Evolutionary conservation across 1,140 invertebrate genomes (phyloP).

Genomic region (Bombus cullumanus): DNA sequence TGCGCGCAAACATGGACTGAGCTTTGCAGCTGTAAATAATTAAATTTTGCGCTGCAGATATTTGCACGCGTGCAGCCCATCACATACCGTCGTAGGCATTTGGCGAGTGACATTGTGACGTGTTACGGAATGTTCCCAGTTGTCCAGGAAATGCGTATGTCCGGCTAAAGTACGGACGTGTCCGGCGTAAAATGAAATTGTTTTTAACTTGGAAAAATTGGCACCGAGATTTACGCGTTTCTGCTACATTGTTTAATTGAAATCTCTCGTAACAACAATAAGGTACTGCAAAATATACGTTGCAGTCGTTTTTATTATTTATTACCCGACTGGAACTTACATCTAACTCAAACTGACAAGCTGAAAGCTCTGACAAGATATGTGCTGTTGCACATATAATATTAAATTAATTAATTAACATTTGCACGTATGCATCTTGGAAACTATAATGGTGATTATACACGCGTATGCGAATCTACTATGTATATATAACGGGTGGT

Average conservation of each 20-base stretch:
- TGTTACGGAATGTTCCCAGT: neutral
- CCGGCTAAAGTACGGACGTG: neutral
- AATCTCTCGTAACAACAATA: neutral
- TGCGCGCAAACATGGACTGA: neutral
- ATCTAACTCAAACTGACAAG: too few species aligned
- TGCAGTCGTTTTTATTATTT: too few species aligned
- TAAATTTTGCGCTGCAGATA: neutral
- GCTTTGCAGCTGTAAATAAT: neutral
- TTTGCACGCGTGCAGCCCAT: neutral
- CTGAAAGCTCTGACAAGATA: too few species aligned
- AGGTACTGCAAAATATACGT: neutral
- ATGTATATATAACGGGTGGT: too few species aligned
- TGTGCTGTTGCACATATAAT: too few species aligned
- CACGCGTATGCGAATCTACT: too few species aligned
- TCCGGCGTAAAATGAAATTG: neutral
- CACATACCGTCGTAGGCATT: neutral
- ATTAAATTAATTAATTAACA: too few species aligned
- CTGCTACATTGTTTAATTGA: too few species aligned
- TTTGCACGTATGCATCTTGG: too few species aligned
- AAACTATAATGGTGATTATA: too few species aligned
- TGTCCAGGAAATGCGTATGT: neutral
- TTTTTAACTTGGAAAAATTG: neutral
- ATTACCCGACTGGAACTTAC: too few species aligned
- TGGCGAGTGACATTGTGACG: neutral
- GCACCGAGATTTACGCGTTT: too few species aligned